These are phyloP conservation scores for Lindbergichthys nudifrons DNA, from an alignment of 2,797 vertebrate species.

Conservation along the genomic window DNA sequence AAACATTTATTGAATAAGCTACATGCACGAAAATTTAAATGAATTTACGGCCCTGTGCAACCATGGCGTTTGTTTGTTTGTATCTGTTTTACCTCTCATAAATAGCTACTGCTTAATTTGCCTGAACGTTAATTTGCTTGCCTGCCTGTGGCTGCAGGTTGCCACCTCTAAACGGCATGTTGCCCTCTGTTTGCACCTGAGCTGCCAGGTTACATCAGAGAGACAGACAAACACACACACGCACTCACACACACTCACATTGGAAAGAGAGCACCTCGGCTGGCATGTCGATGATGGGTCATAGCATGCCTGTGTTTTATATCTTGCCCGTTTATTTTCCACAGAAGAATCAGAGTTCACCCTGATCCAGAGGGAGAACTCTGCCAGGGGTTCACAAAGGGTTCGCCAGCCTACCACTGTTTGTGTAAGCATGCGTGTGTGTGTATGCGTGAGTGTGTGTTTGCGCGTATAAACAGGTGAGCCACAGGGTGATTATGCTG, in stretches of 20 bases:
- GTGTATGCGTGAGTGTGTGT: slow-evolving; percentile 50
- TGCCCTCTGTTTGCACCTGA: slow-evolving; percentile 78
- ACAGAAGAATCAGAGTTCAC: slow-evolving; percentile 53
- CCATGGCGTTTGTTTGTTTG: slow-evolving; percentile 55
- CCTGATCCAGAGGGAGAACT: slow-evolving; percentile 57
- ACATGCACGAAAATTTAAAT: slow-evolving; percentile 15
- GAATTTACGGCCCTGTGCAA: slow-evolving; percentile 30
- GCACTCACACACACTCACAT: slow-evolving; percentile 17
- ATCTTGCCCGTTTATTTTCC: slow-evolving; percentile 55
- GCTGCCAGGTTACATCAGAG: slow-evolving; percentile 76
- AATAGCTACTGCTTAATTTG: slow-evolving; percentile 55
- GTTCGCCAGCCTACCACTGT: slow-evolving; percentile 50
- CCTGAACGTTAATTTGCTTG: slow-evolving; percentile 49
- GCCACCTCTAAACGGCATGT: slow-evolving; percentile 53
- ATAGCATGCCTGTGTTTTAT: slow-evolving; percentile 64
- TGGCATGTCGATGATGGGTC: slow-evolving; percentile 58
- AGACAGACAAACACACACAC: slow-evolving; percentile 65
- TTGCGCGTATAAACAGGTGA: slow-evolving; percentile 77
- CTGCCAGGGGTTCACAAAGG: slow-evolving; percentile 71
- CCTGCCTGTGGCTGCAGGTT: slow-evolving; percentile 60
- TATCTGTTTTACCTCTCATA: slow-evolving; percentile 36
- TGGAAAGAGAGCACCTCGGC: slow-evolving; percentile 41
- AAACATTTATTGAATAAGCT: slow-evolving; percentile 20
- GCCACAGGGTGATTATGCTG: slow-evolving; percentile 76
- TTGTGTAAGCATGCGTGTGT: slow-evolving; percentile 20